These are phyloP conservation scores for Sicus ferrugineus DNA, from an alignment of 2,888 invertebrate genomes.

Conservation along the genomic window DNA sequence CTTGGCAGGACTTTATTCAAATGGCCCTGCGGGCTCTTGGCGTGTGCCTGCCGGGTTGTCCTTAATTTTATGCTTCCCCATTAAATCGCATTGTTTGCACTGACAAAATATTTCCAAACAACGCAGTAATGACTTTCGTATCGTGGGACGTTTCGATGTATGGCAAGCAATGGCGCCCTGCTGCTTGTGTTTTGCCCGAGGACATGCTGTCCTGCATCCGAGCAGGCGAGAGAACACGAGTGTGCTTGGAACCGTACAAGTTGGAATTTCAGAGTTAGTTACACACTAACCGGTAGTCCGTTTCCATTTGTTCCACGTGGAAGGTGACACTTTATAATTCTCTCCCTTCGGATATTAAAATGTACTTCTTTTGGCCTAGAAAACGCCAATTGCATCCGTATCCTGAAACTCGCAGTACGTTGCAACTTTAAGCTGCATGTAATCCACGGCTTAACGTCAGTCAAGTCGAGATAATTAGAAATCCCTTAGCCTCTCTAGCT, in stretches of 20 bases:
- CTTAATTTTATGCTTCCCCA: slow-evolving; percentile 17
- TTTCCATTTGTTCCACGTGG: too few species aligned
- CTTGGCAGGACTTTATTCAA: slow-evolving; percentile 36
- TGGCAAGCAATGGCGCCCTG: background rate
- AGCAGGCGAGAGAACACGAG: too few species aligned
- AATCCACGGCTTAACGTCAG: slow-evolving; percentile 28
- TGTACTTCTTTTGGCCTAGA: too few species aligned
- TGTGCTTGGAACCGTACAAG: too few species aligned
- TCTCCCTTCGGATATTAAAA: too few species aligned
- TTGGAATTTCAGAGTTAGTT: too few species aligned
- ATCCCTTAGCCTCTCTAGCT: background rate
- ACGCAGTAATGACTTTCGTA: slow-evolving; percentile 15
- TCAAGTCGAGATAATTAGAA: slow-evolving; percentile 9
- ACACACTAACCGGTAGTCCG: too few species aligned
- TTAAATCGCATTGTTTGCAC: background rate
- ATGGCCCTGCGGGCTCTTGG: slow-evolving; percentile 22
- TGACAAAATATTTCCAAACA: background rate
- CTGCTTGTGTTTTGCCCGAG: background rate
- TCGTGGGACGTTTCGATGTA: background rate
- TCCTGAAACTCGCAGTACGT: background rate
- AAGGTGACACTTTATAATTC: background rate
- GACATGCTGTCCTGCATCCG: background rate
- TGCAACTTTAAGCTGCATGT: slow-evolving; percentile 10
- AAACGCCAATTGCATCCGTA: too few species aligned
- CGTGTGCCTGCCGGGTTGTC: background rate